Evolutionary conservation across 2,113 vertebrate genomes (phyloP).

Genomic region (Tauraco erythrolophus): DNA sequence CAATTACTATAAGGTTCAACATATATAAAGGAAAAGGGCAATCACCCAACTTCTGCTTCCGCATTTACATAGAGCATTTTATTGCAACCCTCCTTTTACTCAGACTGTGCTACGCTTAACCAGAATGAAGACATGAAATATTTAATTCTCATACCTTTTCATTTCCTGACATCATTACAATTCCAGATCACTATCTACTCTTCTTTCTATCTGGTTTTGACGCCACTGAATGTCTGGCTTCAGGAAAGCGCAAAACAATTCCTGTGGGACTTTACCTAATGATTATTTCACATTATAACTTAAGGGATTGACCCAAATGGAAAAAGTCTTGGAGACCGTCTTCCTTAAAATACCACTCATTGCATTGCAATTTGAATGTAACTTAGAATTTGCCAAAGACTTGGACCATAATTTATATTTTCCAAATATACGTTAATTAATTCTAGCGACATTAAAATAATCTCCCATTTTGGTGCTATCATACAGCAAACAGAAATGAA

Average conservation of each 20-base stretch:
- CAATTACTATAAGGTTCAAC: neutral
- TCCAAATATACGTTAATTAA: constrained; percentile 64
- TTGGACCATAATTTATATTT: constrained; percentile 9
- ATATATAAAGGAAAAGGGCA: neutral
- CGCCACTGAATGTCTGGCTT: neutral
- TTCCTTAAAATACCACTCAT: neutral
- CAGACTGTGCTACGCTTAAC: neutral
- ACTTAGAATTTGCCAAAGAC: constrained; percentile 41
- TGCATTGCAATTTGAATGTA: neutral
- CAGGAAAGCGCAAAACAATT: constrained; percentile 26
- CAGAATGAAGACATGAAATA: neutral
- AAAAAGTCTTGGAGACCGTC: neutral
- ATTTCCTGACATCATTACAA: constrained; percentile 1
- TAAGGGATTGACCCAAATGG: constrained; percentile 6
- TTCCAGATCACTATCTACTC: neutral
- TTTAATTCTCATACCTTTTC: neutral
- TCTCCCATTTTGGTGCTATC: constrained; percentile 17
- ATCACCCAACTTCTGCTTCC: neutral
- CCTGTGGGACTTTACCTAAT: neutral
- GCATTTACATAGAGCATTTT: neutral
- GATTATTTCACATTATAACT: neutral
- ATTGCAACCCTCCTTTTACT: neutral
- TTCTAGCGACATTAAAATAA: constrained; percentile 57
- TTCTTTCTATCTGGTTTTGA: neutral
- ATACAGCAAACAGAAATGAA: neutral